Conservation (phyloP, 2,888 invertebrate species). For the Isotomurus palustris region DNA sequence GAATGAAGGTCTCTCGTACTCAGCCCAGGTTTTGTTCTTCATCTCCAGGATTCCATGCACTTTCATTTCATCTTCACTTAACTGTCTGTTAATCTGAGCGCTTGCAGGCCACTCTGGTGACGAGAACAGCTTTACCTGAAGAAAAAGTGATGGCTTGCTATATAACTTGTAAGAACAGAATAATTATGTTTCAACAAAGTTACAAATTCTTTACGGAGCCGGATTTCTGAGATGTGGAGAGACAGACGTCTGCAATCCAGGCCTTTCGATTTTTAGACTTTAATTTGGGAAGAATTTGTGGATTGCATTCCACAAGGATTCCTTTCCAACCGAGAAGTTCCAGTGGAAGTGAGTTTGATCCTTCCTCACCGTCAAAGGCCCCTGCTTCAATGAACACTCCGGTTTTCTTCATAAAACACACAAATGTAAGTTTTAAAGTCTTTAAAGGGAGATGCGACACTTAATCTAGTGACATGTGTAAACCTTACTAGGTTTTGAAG, state of each 20-base stretch:
- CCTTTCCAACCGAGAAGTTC: constrained; percentile 1
- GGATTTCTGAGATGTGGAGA: background rate
- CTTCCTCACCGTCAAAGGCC: constrained; percentile 7
- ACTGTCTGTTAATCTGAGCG: background rate
- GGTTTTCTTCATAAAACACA: background rate
- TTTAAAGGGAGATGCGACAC: no score
- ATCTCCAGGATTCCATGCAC: background rate
- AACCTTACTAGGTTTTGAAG: no score
- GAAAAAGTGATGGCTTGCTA: no score
- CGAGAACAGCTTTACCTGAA: background rate
- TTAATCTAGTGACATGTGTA: no score
- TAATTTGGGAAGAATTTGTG: background rate
- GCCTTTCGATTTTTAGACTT: constrained; percentile 5
- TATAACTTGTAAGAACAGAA: no score
- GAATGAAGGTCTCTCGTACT: background rate
- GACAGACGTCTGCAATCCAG: constrained; percentile 8
- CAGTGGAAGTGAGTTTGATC: constrained; percentile 1
- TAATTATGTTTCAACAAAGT: no score
- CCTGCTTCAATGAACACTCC: constrained; percentile 10
- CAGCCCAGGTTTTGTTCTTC: constrained; percentile 3
- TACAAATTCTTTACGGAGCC: no score
- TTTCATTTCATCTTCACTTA: background rate
- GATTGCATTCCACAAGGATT: constrained; percentile 9
- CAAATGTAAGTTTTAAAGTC: background rate
- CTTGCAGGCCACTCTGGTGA: constrained; percentile 9